A percentile compares a stretch with the other conserved stretches of the same genome.
Conservation (phyloP, 2,113 vertebrate species). For the Rhipidura dahli region DNA sequence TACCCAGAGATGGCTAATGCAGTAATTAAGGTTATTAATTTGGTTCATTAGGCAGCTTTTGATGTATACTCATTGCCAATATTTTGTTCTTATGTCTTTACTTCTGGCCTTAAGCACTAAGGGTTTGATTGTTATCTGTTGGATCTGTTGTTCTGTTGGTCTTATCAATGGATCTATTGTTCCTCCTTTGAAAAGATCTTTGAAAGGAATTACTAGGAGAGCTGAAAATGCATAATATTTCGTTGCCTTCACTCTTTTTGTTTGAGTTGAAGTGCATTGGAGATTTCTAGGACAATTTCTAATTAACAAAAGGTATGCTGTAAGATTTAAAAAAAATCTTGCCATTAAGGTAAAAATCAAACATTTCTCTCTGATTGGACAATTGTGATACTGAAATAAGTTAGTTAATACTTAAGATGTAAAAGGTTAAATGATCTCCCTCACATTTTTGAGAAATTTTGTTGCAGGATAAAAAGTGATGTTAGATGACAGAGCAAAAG, state of each 20-base stretch:
- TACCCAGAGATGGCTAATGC: neutral
- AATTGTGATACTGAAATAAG: neutral
- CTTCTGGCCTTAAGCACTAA: neutral
- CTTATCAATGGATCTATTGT: neutral
- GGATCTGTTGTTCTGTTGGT: neutral
- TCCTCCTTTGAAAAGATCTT: neutral
- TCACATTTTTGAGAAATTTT: neutral
- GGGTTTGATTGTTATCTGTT: neutral
- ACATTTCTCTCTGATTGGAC: neutral
- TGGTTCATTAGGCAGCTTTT: conserved; percentile 7
- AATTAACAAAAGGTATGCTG: neutral
- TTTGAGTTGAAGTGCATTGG: neutral
- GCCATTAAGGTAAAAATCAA: neutral
- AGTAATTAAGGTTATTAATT: conserved; percentile 22
- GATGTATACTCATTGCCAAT: neutral
- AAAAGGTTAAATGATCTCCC: neutral
- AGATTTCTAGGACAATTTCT: neutral
- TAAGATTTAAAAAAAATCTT: neutral
- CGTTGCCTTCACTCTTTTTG: neutral
- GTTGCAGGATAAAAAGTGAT: neutral
- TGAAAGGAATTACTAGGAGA: neutral
- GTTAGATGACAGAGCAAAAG: neutral
- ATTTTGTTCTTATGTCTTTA: neutral
- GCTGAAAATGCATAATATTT: neutral
- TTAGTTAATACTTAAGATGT: neutral